A percentile compares a stretch with the other conserved stretches of the same genome.
phyloP scores from a whole-genome alignment of 2,113 vertebrate genomes.

The Nesoenas mayeri region DNA sequence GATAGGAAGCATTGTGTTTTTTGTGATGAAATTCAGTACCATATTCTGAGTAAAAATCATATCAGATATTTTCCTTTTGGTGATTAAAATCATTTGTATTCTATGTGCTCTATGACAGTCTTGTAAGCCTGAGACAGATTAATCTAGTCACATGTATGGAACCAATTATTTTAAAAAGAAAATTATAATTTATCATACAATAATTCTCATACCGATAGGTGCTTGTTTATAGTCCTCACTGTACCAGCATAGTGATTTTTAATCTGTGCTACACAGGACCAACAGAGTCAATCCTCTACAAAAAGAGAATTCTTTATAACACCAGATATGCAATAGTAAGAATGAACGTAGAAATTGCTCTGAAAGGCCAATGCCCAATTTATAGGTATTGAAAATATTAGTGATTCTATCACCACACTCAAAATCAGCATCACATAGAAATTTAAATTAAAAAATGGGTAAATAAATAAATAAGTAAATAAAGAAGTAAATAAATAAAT shows the following conservation, averaged over 20 bases:
- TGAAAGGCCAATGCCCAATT: rapidly evolving
- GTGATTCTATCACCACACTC: background rate
- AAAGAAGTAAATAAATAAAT: no score
- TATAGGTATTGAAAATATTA: background rate
- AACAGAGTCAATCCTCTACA: background rate
- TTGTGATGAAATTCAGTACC: background rate
- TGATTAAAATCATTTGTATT: background rate
- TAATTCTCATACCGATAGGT: background rate
- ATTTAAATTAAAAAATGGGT: background rate
- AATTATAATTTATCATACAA: background rate
- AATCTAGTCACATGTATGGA: background rate
- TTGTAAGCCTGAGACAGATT: background rate
- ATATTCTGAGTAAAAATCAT: background rate
- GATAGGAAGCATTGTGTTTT: background rate
- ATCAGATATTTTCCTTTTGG: background rate
- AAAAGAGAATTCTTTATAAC: background rate
- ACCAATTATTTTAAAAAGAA: background rate
- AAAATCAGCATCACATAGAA: background rate
- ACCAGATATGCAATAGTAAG: rapidly evolving
- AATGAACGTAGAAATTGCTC: background rate
- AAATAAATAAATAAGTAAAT: no score
- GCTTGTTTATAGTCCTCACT: background rate
- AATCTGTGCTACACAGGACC: background rate
- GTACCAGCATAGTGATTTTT: background rate
- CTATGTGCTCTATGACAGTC: background rate